These are phyloP conservation scores for Rhinophrynus dorsalis DNA, from an alignment of 2,797 vertebrate genomes.

Conservation along the genomic window DNA sequence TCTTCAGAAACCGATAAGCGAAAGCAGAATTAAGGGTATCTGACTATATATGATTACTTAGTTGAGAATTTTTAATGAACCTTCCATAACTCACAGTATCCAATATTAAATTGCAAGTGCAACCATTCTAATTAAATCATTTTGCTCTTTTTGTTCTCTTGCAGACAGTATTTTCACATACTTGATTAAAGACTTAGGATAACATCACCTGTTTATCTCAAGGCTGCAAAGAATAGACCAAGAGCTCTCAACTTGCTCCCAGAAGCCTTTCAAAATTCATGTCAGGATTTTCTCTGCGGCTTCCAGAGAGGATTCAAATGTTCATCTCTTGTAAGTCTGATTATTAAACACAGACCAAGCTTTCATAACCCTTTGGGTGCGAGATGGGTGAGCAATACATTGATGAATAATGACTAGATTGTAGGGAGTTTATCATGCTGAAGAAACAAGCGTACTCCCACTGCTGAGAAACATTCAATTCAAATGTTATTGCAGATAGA, in stretches of 20 bases:
- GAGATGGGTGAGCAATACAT: too few species aligned
- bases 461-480: too few species aligned
- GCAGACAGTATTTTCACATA: not conserved
- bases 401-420: too few species aligned
- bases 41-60: slow-evolving; percentile 61
- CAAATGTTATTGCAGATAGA: too few species aligned
- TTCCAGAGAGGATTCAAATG: slow-evolving; percentile 1
- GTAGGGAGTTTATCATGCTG: too few species aligned
- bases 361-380: too few species aligned
- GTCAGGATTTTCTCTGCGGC: slow-evolving; percentile 10
- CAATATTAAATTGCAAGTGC: slow-evolving; percentile 61
- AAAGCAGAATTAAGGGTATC: slow-evolving; percentile 55
- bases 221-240: slow-evolving; percentile 14
- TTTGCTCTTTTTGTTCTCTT: slow-evolving; percentile 11
- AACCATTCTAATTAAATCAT: slow-evolving; percentile 39
- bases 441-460: too few species aligned
- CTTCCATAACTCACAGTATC: slow-evolving; percentile 52
- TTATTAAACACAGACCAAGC: too few species aligned
- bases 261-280: slow-evolving; percentile 23
- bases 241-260: not conserved
- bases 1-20: slow-evolving; percentile 54
- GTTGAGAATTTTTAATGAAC: slow-evolving; percentile 58
- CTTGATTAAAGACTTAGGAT: not conserved
- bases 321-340: too few species aligned
- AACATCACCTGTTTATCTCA: slow-evolving; percentile 24